A percentile compares a stretch with the other conserved stretches of the same genome.
Conservation (phyloP, 2,888 invertebrate genomes). For the Dasysyrphus albostriatus region DNA sequence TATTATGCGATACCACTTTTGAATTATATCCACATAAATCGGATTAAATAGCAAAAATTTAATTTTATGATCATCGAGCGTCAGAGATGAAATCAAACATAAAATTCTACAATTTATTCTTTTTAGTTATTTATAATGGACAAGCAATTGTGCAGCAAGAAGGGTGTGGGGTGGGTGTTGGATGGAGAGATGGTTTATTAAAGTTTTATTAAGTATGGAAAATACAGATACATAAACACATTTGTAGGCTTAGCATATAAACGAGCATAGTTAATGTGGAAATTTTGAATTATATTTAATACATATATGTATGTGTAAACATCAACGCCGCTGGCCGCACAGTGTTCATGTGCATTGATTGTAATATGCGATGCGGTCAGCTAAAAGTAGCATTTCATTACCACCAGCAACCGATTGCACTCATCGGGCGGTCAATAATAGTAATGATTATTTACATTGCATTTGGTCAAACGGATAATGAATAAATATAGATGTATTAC, state of each 20-base stretch:
- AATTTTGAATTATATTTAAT: slow-evolving; percentile 29
- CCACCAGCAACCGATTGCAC: slow-evolving; percentile 14
- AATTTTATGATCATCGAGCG: slow-evolving; percentile 27
- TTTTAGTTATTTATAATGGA: slow-evolving; percentile 11
- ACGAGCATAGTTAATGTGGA: slow-evolving; percentile 14
- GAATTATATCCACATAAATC: slow-evolving; percentile 33
- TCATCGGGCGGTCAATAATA: slow-evolving; percentile 53
- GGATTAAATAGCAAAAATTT: slow-evolving; percentile 39
- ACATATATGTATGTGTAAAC: slow-evolving; percentile 14
- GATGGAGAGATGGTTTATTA: slow-evolving; percentile 11
- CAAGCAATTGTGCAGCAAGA: not conserved
- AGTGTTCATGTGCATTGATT: slow-evolving; percentile 37
- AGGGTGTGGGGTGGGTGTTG: too few species aligned
- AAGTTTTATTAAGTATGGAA: slow-evolving; percentile 39
- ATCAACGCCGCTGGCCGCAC: not conserved
- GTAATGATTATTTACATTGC: slow-evolving; percentile 67
- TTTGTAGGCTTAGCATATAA: not conserved
- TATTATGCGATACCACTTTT: not conserved
- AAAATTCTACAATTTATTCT: slow-evolving; percentile 25
- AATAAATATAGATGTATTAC: slow-evolving; percentile 48
- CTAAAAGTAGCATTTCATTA: slow-evolving; percentile 39
- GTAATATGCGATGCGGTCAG: slow-evolving; percentile 47
- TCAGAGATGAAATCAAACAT: slow-evolving; percentile 23
- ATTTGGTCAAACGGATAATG: slow-evolving; percentile 55
- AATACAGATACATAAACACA: slow-evolving; percentile 2